Conservation (phyloP, 2,888 invertebrate species). For the Hemaris fuciformis region DNA sequence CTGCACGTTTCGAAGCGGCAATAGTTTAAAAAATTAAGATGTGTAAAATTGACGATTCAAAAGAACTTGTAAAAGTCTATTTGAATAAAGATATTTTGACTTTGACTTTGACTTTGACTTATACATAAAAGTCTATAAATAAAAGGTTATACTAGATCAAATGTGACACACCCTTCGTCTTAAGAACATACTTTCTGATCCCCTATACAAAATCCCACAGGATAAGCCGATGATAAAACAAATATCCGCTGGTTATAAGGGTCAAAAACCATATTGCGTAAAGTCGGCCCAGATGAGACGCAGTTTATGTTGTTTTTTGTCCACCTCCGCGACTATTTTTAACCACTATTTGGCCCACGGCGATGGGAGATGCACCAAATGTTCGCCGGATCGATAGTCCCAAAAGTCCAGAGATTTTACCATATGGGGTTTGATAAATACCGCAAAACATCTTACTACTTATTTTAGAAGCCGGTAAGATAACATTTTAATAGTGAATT, state of each 20-base stretch:
- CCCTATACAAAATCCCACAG: conserved; percentile 56
- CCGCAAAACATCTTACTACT: no score
- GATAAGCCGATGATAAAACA: conserved; percentile 70
- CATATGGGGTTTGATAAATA: neutral
- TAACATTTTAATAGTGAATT: no score
- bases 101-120: no score
- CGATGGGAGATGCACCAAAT: conserved; percentile 16
- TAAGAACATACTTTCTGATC: conserved; percentile 24
- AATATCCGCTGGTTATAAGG: conserved; percentile 74
- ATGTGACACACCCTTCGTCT: neutral
- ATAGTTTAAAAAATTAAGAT: no score
- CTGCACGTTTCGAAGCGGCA: no score
- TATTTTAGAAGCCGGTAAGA: no score
- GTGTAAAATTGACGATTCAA: no score
- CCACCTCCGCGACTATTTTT: conserved; percentile 67
- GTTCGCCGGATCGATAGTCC: conserved; percentile 6
- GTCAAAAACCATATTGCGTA: conserved; percentile 80
- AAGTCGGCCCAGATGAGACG: conserved; percentile 70
- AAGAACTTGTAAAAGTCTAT: no score
- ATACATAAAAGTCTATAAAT: no score
- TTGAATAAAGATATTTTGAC: no score
- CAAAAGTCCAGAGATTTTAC: neutral
- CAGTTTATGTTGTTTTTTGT: conserved; percentile 63
- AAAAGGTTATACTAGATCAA: neutral
- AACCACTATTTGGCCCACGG: conserved; percentile 56